Base-by-base conservation (phyloP, 2,797 vertebrate genomes). In the Anas capensis region DNA sequence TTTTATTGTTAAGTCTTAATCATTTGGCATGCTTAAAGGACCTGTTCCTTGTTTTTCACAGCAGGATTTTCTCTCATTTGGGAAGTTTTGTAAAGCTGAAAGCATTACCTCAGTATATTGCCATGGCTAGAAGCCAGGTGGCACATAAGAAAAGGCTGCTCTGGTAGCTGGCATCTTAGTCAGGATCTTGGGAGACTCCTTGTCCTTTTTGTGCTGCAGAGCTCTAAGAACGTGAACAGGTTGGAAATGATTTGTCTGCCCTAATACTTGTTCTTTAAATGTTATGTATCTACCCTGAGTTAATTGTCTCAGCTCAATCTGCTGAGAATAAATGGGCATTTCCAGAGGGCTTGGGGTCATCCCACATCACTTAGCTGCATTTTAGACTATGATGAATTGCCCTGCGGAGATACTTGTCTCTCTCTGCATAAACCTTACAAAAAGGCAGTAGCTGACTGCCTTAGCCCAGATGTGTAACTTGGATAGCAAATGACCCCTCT, bases 51-150 rank as follows among this genome's bases (percentile, higher is more conserved):
- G 73, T 95, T 95, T 96, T 94, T 69, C 80, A 81, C 70, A 72
- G 80, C 42, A 91, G 75, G 86, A 61, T 24, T 88, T 95, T 90
- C 40, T 89, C 89, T 91, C 89, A 26, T 79, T 81, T 90, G 93
- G 82, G 79, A 86, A 75, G 81, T 23, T 48, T 23, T 48, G 46
- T 48, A 48, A 48, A 94, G 46, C 88, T 88, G 89, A 78, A 91
- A 88, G 76, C 0, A 0, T 94, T 91, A 89, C 72, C 79, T 90
- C 82, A 57, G 3, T 92, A 42, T 71, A 91, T 88, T 86, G 87
- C 65, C 2, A 3, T 91, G 71, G 72, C 87, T 83, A 62, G 57
- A 78, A 85, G 84, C 65, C 87, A 89, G 79, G 66, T 91, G 65
- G 62, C 58, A 83, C 93, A 83, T 85, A 82, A 81, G 80, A 81